Base-by-base conservation (phyloP, 2,888 invertebrate species). In the Desoria tigrina region DNA sequence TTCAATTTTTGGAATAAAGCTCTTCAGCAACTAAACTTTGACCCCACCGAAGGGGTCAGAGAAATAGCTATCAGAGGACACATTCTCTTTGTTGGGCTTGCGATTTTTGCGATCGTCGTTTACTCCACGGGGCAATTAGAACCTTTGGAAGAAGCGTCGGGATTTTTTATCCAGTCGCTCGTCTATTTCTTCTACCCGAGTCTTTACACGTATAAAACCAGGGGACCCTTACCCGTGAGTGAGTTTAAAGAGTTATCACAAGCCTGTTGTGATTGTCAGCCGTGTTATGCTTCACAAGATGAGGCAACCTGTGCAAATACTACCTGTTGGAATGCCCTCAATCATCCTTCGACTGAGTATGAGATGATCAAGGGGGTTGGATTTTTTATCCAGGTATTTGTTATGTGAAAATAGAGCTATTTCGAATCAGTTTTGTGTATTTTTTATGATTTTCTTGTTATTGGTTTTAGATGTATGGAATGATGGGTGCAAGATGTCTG, bases 1-100 rank as follows among this genome's bases (percentile, higher is more conserved):
- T 64, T 54, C 37, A 64, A 64, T 21, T 23, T 27, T 23, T 58
- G 59, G 32, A 64, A 64, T 26, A 54, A 59, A 37, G 64, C 64
- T 1, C 59, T 64, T 7, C 59, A 59, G 59, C 64, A 64, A 28
- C 24, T 64, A 18, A 59, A 59, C 21, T 21, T 59, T 4, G 64
- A 59, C 42, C 54, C 64, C 11, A 64, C 64, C 1, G 23, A 39
- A 1, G 60, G 55, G 1, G 59, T 60, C 53, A 32, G 37, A 1
- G 6, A 21, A 4, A 16, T n/a, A 2, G 28, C 21, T 23, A 45
- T 64, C 4, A 42, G 45, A 2, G 59, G 54, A 9, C 18, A 26
- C n/a, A 49, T 54, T 3, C 37, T 59, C 11, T 64, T 64, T 53
- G 54, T 32, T 2, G 16, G 54, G 1, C 18, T 64, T 16, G 49